Percentiles rank a stretch among this genome's conserved stretches.
phyloP scores from a whole-genome alignment of 2,888 invertebrate species.

The Cryptus armator region DNA sequence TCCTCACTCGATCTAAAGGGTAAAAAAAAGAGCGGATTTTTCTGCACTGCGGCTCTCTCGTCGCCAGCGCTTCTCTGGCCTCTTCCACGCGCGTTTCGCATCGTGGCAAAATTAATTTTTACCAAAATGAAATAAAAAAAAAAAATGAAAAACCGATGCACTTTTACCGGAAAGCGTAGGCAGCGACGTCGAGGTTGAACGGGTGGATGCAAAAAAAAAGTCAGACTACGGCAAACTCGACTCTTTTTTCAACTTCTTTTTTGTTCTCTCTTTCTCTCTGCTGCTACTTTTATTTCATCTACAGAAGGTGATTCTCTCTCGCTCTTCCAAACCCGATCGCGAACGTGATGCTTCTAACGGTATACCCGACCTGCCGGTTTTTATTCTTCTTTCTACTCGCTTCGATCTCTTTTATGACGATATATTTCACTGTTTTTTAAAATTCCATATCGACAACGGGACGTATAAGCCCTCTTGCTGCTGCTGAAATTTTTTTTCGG shows the following conservation, averaged over 20 bases:
- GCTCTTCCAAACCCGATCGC: conserved; percentile 32
- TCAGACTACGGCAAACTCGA: conserved; percentile 33
- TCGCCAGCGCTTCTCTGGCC: neutral
- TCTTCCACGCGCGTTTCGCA: neutral
- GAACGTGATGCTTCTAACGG: conserved; percentile 42
- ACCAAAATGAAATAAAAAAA: conserved; percentile 4
- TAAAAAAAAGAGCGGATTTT: conserved; percentile 9
- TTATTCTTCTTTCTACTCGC: conserved; percentile 6
- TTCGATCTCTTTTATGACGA: conserved; percentile 14
- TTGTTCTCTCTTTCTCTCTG: neutral
- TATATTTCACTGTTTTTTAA: neutral
- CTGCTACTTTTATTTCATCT: conserved; percentile 50
- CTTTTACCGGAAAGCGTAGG: conserved; percentile 21
- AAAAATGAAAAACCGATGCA: conserved; percentile 13
- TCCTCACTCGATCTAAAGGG: neutral
- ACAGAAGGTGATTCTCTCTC: conserved; percentile 14
- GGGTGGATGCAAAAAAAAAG: conserved; percentile 21
- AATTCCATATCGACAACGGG: neutral
- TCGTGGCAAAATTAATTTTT: conserved; percentile 44
- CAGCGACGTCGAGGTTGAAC: conserved; percentile 3
- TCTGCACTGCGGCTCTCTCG: conserved; percentile 12
- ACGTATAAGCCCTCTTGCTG: neutral
- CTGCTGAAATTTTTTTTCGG: neutral
- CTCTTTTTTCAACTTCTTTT: conserved; percentile 12
- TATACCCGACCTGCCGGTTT: conserved; percentile 4